Evolutionary conservation across 2,113 vertebrate genomes (phyloP).

Genomic region (Hypocryptadius cinnamomeus): DNA sequence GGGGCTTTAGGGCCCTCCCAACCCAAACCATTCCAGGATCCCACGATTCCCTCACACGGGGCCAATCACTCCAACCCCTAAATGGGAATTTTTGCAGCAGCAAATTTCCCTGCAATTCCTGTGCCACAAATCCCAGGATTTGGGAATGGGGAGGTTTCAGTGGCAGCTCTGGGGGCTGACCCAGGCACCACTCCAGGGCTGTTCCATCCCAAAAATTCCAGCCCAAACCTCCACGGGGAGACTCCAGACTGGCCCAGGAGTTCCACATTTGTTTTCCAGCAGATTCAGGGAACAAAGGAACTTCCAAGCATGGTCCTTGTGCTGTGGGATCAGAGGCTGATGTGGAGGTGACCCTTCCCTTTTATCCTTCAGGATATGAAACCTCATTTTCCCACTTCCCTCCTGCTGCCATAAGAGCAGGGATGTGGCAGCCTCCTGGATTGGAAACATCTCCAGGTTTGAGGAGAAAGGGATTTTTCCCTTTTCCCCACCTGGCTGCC

Average conservation of each 20-base stretch:
- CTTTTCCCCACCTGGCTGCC: background rate
- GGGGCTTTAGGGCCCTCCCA: background rate
- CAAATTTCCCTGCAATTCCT: background rate
- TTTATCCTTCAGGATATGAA: background rate
- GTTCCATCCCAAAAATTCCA: background rate
- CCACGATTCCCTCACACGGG: accelerated
- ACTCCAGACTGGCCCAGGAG: background rate
- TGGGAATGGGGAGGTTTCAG: background rate
- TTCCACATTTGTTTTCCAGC: background rate
- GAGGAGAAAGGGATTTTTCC: background rate
- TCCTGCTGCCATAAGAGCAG: background rate
- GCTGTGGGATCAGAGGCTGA: background rate
- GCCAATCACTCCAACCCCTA: background rate
- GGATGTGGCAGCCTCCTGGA: background rate
- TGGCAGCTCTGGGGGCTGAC: background rate
- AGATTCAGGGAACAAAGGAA: background rate
- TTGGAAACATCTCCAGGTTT: background rate
- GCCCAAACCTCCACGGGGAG: background rate
- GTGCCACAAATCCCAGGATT: background rate
- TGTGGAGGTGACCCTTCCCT: background rate
- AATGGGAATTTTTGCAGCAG: background rate
- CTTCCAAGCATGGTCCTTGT: accelerated
- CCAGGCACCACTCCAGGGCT: background rate
- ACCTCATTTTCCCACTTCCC: background rate
- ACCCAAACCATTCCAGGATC: background rate